A percentile compares a stretch with the other conserved stretches of the same genome.
phyloP scores from a whole-genome alignment of 2,113 vertebrate genomes.

The Cynocephalus volans region DNA sequence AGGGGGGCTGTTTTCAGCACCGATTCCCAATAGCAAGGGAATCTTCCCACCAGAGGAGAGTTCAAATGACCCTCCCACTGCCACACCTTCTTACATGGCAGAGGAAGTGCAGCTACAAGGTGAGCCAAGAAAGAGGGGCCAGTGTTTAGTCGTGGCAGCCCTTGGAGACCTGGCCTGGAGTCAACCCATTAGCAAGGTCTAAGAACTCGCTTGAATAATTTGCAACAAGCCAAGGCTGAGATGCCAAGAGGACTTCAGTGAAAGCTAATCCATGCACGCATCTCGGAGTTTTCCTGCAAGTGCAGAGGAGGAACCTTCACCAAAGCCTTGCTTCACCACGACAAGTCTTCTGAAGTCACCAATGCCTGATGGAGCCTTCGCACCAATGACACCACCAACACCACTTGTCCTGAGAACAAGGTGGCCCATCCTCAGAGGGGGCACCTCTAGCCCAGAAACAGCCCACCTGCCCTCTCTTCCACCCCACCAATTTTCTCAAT shows the following conservation, averaged over 20 bases:
- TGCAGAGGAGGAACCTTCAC: too few species aligned
- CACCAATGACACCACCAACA: fast-evolving
- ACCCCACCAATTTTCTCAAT: fast-evolving
- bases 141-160: not conserved
- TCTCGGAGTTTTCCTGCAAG: fast-evolving
- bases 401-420: not conserved
- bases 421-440: fast-evolving
- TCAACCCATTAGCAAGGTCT: fast-evolving
- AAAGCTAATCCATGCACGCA: fast-evolving
- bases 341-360: fast-evolving
- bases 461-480: too few species aligned
- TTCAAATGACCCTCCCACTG: fast-evolving
- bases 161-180: too few species aligned
- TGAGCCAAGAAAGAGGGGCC: fast-evolving
- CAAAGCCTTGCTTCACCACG: fast-evolving
- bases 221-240: fast-evolving
- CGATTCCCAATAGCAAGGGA: not conserved
- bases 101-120: too few species aligned
- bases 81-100: fast-evolving
- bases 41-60: not conserved
- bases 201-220: fast-evolving
- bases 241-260: fast-evolving
- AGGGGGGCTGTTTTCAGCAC: too few species aligned
- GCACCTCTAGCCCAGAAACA: fast-evolving
- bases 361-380: fast-evolving